Percentiles rank a stretch among this genome's conserved stretches.
phyloP scores from a whole-genome alignment of 2,113 vertebrate genomes.

The Tragulus kanchil region DNA sequence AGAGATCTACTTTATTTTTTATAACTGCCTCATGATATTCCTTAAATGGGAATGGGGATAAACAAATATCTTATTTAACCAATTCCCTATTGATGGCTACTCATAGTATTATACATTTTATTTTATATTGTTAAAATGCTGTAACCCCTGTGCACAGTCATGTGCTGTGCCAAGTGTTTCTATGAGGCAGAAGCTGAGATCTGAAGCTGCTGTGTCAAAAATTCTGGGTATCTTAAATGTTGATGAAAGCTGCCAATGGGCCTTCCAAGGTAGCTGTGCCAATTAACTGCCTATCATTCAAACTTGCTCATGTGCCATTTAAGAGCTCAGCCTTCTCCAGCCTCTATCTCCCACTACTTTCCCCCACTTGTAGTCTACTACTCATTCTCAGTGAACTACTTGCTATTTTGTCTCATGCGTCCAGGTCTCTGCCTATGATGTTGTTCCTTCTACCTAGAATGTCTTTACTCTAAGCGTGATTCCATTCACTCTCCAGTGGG shows the following conservation, averaged over 20 bases:
- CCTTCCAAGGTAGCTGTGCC: not conserved
- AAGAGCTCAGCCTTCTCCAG: not conserved
- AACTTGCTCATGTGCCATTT: not conserved
- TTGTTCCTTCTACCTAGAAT: not conserved
- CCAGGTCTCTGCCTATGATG: not conserved
- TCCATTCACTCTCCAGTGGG: not conserved
- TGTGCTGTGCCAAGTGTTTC: not conserved
- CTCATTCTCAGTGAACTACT: not conserved
- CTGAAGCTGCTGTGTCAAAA: not conserved
- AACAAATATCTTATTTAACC: not conserved
- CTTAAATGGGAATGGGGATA: not conserved
- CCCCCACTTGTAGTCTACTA: not conserved
- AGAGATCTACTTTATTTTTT: constrained; percentile 49
- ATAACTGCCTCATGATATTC: constrained; percentile 34
- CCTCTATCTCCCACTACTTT: not conserved
- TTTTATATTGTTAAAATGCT: constrained; percentile 37
- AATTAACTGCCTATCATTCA: not conserved
- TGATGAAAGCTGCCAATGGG: not conserved
- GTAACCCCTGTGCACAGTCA: not conserved
- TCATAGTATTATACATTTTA: not conserved
- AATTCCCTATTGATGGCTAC: not conserved
- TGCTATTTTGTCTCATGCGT: not conserved
- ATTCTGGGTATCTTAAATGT: not conserved
- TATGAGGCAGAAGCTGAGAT: not conserved
- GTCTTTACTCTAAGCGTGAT: not conserved